Conservation (phyloP, 2,113 vertebrate species). For the Ciconia stormi region DNA sequence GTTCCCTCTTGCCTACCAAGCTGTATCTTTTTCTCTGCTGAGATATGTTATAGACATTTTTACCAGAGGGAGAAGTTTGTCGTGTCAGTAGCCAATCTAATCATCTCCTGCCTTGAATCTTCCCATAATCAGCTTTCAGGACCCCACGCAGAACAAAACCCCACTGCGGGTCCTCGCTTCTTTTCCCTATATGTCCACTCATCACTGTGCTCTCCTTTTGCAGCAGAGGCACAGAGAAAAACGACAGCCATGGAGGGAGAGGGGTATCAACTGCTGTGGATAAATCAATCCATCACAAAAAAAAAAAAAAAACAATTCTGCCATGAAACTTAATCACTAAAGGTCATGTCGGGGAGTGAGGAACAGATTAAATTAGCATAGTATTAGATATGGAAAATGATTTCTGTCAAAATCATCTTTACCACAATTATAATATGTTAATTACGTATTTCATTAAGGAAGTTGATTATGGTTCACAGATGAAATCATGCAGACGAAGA, state of each 20-base stretch:
- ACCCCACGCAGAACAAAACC: background rate
- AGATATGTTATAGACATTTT: background rate
- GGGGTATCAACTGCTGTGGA: slow-evolving; percentile 76
- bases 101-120: background rate
- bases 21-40: background rate
- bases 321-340: slow-evolving; percentile 99
- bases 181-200: background rate
- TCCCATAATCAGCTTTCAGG: background rate
- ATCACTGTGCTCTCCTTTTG: background rate
- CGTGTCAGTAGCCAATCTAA: background rate
- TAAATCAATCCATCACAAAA: slow-evolving; percentile 89
- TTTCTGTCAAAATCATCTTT: slow-evolving; percentile 99
- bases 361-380: slow-evolving; percentile 99
- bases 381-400: slow-evolving; percentile 99
- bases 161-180: background rate
- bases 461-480: slow-evolving; percentile 98
- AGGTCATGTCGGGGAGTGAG: slow-evolving; percentile 97
- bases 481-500: slow-evolving; percentile 92
- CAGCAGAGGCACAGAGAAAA: slow-evolving; percentile 25
- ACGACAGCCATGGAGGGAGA: slow-evolving; percentile 70
- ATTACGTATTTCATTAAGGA: slow-evolving; percentile 99
- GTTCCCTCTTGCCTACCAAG: background rate
- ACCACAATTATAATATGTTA: slow-evolving; percentile 99
- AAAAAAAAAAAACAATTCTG: slow-evolving; percentile 75
- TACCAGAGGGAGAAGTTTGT: background rate